phyloP scores from a whole-genome alignment of 2,888 invertebrate genomes.

The Odontocolon sp. region DNA sequence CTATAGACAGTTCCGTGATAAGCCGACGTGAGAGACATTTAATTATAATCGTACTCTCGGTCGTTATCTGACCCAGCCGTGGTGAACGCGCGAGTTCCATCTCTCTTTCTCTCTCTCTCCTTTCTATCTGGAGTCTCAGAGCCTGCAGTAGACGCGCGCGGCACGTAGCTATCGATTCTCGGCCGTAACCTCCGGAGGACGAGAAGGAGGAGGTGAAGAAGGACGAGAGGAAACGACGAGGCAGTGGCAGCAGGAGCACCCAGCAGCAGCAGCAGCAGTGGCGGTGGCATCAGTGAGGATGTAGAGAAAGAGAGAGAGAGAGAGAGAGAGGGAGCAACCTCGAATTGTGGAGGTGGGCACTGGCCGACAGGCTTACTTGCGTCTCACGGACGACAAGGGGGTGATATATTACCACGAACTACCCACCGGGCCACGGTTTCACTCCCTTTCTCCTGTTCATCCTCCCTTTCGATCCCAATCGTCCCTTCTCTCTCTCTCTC shows the following conservation, averaged over 20 bases:
- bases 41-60: slow-evolving; percentile 41
- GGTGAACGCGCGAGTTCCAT: slow-evolving; percentile 19
- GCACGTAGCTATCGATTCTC: slow-evolving; percentile 69
- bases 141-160: slow-evolving; percentile 34
- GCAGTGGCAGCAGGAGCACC: neutral
- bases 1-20: neutral
- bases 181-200: slow-evolving; percentile 66
- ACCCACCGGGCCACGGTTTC: slow-evolving; percentile 65
- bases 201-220: slow-evolving; percentile 41
- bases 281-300: slow-evolving; percentile 45
- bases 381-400: slow-evolving; percentile 78
- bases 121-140: slow-evolving; percentile 34
- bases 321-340: slow-evolving; percentile 57
- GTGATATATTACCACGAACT: slow-evolving; percentile 79
- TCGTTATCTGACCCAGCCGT: slow-evolving; percentile 41
- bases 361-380: slow-evolving; percentile 78
- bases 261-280: slow-evolving; percentile 1
- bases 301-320: slow-evolving; percentile 49
- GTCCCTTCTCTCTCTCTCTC: slow-evolving; percentile 19
- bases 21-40: slow-evolving; percentile 21
- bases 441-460: slow-evolving; percentile 38
- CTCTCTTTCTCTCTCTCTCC: slow-evolving; percentile 11
- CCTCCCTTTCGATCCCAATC: slow-evolving; percentile 39
- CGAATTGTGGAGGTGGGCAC: slow-evolving; percentile 66
- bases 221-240: slow-evolving; percentile 29